Conservation (phyloP, 2,888 invertebrate genomes). For the Dione vanillae region DNA sequence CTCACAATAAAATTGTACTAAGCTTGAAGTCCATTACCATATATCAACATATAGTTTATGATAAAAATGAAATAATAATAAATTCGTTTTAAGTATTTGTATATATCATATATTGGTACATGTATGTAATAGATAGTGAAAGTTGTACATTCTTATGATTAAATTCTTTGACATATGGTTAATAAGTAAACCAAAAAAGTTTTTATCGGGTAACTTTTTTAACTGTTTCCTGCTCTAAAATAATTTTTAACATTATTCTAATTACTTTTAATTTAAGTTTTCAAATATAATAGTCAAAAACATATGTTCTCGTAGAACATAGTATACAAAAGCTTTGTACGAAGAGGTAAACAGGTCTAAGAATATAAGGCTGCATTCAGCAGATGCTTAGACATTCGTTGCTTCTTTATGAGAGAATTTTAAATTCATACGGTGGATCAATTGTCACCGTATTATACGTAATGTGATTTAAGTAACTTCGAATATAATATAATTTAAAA, state of each 20-base stretch:
- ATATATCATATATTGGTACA: no score
- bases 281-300: no score
- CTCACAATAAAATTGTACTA: constrained; percentile 58
- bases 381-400: constrained; percentile 35
- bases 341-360: constrained; percentile 35
- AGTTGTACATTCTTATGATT: no score
- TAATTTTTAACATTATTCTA: no score
- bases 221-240: no score
- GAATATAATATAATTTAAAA: neutral
- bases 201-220: no score
- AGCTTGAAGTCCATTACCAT: constrained; percentile 21
- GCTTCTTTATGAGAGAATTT: constrained; percentile 41
- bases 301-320: neutral
- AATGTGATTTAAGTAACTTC: neutral
- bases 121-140: no score
- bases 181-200: no score
- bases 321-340: neutral
- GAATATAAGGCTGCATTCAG: constrained; percentile 48
- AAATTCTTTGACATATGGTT: no score
- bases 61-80: neutral
- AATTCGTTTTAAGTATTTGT: no score
- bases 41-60: neutral
- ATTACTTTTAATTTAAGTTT: no score
- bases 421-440: constrained; percentile 35
- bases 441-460: constrained; percentile 11